These are phyloP conservation scores for Poecile atricapillus DNA, from an alignment of 2,113 vertebrate genomes.

Conservation along the genomic window DNA sequence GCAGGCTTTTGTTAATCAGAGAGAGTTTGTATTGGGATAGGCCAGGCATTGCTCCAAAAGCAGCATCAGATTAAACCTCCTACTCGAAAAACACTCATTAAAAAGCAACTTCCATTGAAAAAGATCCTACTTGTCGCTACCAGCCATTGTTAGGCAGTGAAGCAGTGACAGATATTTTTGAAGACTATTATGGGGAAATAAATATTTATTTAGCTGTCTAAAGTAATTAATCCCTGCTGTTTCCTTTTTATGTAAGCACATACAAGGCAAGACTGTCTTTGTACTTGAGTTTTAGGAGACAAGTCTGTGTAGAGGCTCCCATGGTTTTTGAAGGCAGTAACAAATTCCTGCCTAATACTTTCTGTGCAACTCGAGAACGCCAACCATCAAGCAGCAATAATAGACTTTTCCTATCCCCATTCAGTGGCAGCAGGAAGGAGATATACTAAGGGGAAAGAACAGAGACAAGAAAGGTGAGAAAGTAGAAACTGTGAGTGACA, in stretches of 20 bases:
- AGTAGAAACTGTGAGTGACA: background rate
- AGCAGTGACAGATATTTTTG: slow-evolving; percentile 64
- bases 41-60: slow-evolving; percentile 45
- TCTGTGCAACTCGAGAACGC: background rate
- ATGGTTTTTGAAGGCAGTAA: slow-evolving; percentile 28
- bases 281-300: slow-evolving; percentile 44
- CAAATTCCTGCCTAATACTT: slow-evolving; percentile 19
- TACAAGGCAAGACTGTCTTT: slow-evolving; percentile 61
- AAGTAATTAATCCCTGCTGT: slow-evolving; percentile 70
- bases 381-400: background rate
- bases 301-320: background rate
- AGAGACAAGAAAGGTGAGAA: slow-evolving; percentile 10
- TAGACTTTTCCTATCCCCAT: slow-evolving; percentile 6
- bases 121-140: slow-evolving; percentile 51
- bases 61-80: slow-evolving; percentile 56
- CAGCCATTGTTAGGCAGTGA: slow-evolving; percentile 47
- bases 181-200: slow-evolving; percentile 67
- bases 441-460: background rate
- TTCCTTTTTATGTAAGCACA: slow-evolving; percentile 69
- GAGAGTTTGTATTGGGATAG: slow-evolving; percentile 42
- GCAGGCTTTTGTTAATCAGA: slow-evolving; percentile 54
- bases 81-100: slow-evolving; percentile 55
- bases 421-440: background rate
- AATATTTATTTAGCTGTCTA: slow-evolving; percentile 73
- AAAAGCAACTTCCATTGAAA: slow-evolving; percentile 57